Base-by-base conservation (phyloP, 2,888 invertebrate genomes). In the Agelastica alni region DNA sequence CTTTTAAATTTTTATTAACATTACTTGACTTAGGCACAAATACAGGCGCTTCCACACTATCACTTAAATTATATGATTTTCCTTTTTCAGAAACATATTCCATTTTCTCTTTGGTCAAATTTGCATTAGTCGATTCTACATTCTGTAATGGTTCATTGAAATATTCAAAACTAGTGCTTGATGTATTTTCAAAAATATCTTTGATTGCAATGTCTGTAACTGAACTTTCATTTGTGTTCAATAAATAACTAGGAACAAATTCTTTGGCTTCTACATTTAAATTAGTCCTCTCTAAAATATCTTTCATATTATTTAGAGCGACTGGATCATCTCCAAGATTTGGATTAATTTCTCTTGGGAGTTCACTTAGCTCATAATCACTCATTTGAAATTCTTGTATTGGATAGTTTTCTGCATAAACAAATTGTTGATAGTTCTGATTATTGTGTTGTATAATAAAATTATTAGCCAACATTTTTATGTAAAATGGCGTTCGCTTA, bases 391-490 rank as follows among this genome's bases (percentile, higher is more conserved):
- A 34, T 14, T 34, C 16, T 13, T 34, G 34, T 7, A 16, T 34
- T 16, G 14, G 7, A 34, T 16, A 34, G 16, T 16, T 34, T 16
- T 14, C 14, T 34, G 9, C n/a, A 16, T 10, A 14, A 16, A 34
- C 14, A 34, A 6, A 34, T 34, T 16, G 14, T 14, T 34, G 6
- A 16, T 16, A 7, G 34, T 16, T 34, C 16, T 16, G 16, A n/a
- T n/a, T n/a, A n/a, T n/a, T n/a, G n/a, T n/a, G n/a, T n/a, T 34
- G 16, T 5, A 34, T 9, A 13, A 14, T 34, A 13, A 9, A 34
- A 9, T 16, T 34, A 16, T 34, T 34, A 16, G 34, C n/a, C 16
- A 34, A n/a, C 34, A 34, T 34, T 7, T 14, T 34, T 34, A 34
- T 10, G 34, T 34, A 34, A 34, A 34, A 34, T 2, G 10, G 14